These are phyloP conservation scores for Malaclemys terrapin DNA, from an alignment of 2,113 vertebrate species.

Conservation along the genomic window DNA sequence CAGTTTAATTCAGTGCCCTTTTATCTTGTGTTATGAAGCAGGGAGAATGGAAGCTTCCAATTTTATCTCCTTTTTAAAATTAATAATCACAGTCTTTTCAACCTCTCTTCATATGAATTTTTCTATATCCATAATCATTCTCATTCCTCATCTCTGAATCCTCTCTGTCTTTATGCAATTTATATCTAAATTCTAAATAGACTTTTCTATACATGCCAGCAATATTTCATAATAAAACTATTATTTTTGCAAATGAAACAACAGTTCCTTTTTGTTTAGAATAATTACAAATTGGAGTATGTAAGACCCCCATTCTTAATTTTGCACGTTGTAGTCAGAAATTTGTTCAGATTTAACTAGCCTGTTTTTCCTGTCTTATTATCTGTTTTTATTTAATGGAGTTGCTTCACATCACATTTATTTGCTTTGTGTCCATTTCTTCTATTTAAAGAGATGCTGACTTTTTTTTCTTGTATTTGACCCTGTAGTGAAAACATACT, in stretches of 20 bases:
- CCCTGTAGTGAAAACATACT: accelerated
- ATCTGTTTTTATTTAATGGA: slow-evolving; percentile 29
- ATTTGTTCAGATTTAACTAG: not conserved
- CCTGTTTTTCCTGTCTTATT: not conserved
- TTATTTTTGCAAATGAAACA: not conserved
- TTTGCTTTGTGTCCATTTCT: accelerated
- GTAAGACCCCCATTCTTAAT: not conserved
- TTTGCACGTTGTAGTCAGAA: slow-evolving; percentile 5
- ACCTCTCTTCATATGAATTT: not conserved
- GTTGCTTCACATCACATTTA: not conserved
- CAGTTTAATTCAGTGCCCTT: not conserved
- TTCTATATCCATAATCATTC: not conserved
- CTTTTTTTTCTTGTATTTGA: not conserved
- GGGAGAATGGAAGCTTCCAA: not conserved
- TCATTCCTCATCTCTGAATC: accelerated
- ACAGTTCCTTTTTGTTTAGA: not conserved
- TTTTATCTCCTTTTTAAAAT: not conserved
- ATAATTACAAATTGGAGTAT: not conserved
- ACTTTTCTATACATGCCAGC: not conserved
- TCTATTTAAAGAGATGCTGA: not conserved
- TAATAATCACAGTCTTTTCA: not conserved
- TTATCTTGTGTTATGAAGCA: not conserved
- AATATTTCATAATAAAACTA: not conserved
- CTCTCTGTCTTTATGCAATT: not conserved
- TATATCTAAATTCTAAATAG: accelerated